Conservation (phyloP, 2,888 invertebrate species). For the Eristalis tenax region DNA sequence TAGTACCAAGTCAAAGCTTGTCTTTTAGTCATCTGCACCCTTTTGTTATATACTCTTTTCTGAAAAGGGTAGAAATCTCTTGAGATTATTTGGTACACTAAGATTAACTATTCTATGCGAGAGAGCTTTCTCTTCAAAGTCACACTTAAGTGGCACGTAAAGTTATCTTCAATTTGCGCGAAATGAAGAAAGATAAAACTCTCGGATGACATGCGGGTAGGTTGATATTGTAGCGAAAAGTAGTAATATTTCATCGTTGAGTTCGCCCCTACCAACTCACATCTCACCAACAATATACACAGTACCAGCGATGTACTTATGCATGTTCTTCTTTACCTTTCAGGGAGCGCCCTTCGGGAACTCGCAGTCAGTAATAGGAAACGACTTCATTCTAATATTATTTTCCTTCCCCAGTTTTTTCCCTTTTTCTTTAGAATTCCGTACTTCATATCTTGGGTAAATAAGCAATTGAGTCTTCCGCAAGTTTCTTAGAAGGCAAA, state of each 20-base stretch:
- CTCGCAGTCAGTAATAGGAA: slow-evolving; percentile 28
- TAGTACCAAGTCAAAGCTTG: slow-evolving; percentile 58
- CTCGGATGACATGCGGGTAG: slow-evolving; percentile 53
- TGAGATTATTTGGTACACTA: slow-evolving; percentile 55
- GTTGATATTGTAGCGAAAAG: slow-evolving; percentile 63
- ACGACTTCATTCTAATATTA: slow-evolving; percentile 64
- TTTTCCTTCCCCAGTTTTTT: slow-evolving; percentile 47
- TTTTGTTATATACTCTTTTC: neutral
- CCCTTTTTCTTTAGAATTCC: slow-evolving; percentile 24
- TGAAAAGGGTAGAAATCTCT: slow-evolving; percentile 25
- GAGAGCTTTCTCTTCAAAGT: slow-evolving; percentile 56
- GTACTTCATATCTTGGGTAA: slow-evolving; percentile 56
- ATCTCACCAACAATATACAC: slow-evolving; percentile 34
- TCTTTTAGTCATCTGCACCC: slow-evolving; percentile 47
- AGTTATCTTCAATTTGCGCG: slow-evolving; percentile 70
- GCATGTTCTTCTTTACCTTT: slow-evolving; percentile 34
- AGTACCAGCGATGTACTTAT: slow-evolving; percentile 41
- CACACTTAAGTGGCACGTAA: slow-evolving; percentile 65
- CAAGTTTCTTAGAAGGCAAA: slow-evolving; percentile 42
- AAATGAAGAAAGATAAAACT: slow-evolving; percentile 68
- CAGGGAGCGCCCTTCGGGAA: slow-evolving; percentile 36
- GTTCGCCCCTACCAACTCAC: slow-evolving; percentile 19
- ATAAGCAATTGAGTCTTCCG: slow-evolving; percentile 55
- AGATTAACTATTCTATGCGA: slow-evolving; percentile 55
- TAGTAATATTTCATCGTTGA: slow-evolving; percentile 70